Conservation (phyloP, 2,888 invertebrate genomes). For the Morpho achilles region DNA sequence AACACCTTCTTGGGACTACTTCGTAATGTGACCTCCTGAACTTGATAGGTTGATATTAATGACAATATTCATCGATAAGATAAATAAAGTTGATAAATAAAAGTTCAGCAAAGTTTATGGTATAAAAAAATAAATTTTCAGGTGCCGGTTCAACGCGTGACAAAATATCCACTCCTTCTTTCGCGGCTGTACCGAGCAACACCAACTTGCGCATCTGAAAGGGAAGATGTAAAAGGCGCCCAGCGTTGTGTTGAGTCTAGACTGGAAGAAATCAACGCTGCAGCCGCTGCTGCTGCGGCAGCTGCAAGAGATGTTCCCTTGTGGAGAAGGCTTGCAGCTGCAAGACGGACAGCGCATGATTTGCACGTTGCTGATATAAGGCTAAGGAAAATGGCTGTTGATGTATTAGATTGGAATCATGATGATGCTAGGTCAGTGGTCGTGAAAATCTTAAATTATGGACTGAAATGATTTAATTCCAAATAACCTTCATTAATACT, state of each 20-base stretch:
- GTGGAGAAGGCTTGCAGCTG: conserved; percentile 92
- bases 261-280: conserved; percentile 95
- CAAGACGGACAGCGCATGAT: conserved; percentile 87
- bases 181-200: conserved; percentile 95
- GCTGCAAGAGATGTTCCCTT: conserved; percentile 92
- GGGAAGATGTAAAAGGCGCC: conserved; percentile 90
- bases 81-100: too few species aligned
- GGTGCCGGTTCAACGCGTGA: conserved; percentile 97
- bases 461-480: too few species aligned
- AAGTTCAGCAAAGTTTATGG: too few species aligned
- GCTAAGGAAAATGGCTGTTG: conserved; percentile 94
- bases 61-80: too few species aligned
- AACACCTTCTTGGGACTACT: too few species aligned
- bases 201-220: conserved; percentile 89
- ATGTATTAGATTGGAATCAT: conserved; percentile 95
- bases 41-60: too few species aligned
- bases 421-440: conserved; percentile 84
- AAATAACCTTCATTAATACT: too few species aligned
- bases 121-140: conserved; percentile 38
- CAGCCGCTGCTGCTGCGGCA: conserved; percentile 93
- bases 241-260: conserved; percentile 96
- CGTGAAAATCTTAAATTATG: too few species aligned
- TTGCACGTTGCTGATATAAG: conserved; percentile 94
- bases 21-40: too few species aligned
- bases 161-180: conserved; percentile 95